Evolutionary conservation across 2,888 invertebrate species (phyloP).

Genomic region (Spialia ferax): DNA sequence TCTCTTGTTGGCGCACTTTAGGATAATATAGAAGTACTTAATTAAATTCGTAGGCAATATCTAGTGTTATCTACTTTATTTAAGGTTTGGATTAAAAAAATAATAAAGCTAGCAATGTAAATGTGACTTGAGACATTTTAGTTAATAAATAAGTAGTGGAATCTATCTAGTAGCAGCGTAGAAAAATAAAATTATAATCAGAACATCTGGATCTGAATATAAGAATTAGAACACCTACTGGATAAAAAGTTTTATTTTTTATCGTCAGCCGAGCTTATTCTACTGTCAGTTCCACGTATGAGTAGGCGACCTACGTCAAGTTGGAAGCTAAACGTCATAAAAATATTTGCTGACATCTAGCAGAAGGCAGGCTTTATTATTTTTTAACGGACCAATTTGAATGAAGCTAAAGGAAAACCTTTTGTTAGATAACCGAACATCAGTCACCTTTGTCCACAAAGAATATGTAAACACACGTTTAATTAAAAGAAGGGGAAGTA

Average conservation of each 20-base stretch:
- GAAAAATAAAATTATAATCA: neutral
- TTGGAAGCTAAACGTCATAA: constrained; percentile 16
- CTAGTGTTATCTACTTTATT: too few species aligned
- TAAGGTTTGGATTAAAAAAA: too few species aligned
- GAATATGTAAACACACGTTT: constrained; percentile 19
- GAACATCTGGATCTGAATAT: neutral
- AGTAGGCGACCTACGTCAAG: constrained; percentile 16
- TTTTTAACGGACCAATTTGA: constrained; percentile 14
- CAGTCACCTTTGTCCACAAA: constrained; percentile 10
- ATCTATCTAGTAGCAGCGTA: too few species aligned
- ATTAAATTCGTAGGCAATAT: too few species aligned
- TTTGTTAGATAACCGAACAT: neutral
- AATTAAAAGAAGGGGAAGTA: constrained; percentile 18
- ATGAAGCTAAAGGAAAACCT: constrained; percentile 13
- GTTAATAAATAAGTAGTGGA: too few species aligned
- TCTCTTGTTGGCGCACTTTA: neutral
- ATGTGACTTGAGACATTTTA: too few species aligned
- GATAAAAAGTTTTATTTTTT: neutral
- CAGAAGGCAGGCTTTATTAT: constrained; percentile 9
- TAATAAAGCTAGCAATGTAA: too few species aligned
- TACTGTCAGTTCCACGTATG: constrained; percentile 8
- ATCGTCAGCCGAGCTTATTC: neutral
- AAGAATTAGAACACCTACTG: neutral
- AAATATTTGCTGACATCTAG: constrained; percentile 8
- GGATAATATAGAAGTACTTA: neutral